Evolutionary conservation across 2,113 vertebrate genomes (phyloP).

Genomic region (Cyprinus carpio): DNA sequence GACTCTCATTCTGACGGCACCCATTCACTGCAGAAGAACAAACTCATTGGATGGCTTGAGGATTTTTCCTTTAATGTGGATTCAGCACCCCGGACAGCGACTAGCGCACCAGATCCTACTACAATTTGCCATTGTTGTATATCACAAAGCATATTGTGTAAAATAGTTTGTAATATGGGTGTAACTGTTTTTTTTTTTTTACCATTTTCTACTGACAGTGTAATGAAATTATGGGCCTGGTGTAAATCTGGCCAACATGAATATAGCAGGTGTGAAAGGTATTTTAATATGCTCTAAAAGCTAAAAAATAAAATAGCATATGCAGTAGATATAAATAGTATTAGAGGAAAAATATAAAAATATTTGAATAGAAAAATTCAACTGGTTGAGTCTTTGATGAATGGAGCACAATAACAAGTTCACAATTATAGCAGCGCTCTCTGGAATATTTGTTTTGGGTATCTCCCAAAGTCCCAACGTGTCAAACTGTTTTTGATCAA

Average conservation of each 20-base stretch:
- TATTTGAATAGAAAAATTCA: too few relatives aligned
- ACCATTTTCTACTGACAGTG: background rate
- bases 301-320: background rate
- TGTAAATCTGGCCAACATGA: background rate
- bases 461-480: conserved; percentile 31
- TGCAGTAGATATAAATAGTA: background rate
- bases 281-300: background rate
- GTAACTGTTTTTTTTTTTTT: background rate
- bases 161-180: background rate
- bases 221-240: background rate
- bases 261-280: background rate
- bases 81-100: conserved; percentile 54
- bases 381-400: background rate
- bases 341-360: too few relatives aligned
- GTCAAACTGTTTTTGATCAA: conserved; percentile 44
- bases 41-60: background rate
- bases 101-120: background rate
- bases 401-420: conserved; percentile 34
- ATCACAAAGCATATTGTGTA: background rate
- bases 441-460: background rate
- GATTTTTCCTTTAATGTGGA: background rate
- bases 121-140: background rate
- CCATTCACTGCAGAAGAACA: background rate
- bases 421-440: background rate
- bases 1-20: background rate